Conservation (phyloP, 2,888 invertebrate species). For the Tetranychus truncatus region DNA sequence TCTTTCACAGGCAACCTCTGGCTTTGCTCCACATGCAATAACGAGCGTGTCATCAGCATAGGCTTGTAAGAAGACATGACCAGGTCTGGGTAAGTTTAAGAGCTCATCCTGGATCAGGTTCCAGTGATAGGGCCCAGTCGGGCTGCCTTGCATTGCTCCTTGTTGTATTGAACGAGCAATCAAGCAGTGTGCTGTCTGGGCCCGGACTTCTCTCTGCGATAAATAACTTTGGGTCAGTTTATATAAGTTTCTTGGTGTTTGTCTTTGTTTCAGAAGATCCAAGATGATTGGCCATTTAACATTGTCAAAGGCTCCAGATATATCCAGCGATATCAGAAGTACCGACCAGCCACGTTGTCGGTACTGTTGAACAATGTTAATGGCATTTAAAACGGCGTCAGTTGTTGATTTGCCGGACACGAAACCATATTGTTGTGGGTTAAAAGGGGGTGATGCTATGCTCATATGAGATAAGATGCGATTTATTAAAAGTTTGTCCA, state of each 20-base stretch:
- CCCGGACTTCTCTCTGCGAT: background rate
- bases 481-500: background rate
- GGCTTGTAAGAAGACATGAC: background rate
- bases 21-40: background rate
- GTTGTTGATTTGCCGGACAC: background rate
- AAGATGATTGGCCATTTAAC: constrained; percentile 14
- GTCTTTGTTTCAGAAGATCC: background rate
- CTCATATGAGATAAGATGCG: background rate
- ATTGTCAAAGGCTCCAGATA: constrained; percentile 17
- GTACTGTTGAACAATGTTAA: background rate
- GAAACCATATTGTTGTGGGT: background rate
- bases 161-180: background rate
- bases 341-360: background rate
- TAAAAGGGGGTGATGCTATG: background rate
- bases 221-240: background rate
- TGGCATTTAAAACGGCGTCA: background rate
- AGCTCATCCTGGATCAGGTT: constrained; percentile 11
- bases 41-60: background rate
- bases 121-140: constrained; percentile 11
- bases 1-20: background rate
- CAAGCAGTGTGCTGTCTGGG: background rate
- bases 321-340: constrained; percentile 15
- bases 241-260: background rate
- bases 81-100: background rate
- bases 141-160: constrained; percentile 9